Evolutionary conservation across 1,140 invertebrate species (phyloP), one percentile per base, ranked within the genome.

Genomic region (Macrobrachium nipponense): DNA sequence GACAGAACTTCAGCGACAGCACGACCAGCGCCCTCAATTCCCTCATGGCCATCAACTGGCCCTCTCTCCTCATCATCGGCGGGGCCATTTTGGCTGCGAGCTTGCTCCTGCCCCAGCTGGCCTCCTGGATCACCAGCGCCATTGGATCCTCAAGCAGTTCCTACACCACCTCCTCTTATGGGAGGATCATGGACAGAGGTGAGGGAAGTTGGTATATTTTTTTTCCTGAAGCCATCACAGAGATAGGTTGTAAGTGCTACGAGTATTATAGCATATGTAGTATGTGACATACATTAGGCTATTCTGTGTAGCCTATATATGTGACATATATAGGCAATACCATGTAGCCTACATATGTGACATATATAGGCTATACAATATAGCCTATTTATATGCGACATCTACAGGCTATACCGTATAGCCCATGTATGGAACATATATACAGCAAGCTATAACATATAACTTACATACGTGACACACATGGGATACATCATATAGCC

Each of bases 1-100:
- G 85, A 12, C 59, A 87, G 10, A 18, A 27, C 20, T 36, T 85
- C n/a, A 51, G 43, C 10, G 27, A 61, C 66, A 76, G 64, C 10
- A 87, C 88, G 20, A 43, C 80, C 18, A 59, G 80, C 0, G 85
- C 85, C 27, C 27, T 88, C 12, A 60, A 20, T 20, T 86, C 82
- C 5, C 84, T 88, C 7, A 51, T 87, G 70, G 66, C 75, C 15
- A 68, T 88, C 72, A 88, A 88, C 80, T 87, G 82, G 84, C 66
- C 73, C 5, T 79, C 84, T 18, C 58, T 88, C 36, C 23, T 82
- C 8, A 80, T 70, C 80, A 80, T 86, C 8, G 85, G 75, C 4
- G 64, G 44, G 7, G 68, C 78, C 23, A 70, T 88, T 0, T 59
- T 68, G 6, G 18, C 58, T 4, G 88, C 85, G 15, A 51, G 60